Conservation (phyloP, 2,888 invertebrate genomes). For the Neria commutata region DNA sequence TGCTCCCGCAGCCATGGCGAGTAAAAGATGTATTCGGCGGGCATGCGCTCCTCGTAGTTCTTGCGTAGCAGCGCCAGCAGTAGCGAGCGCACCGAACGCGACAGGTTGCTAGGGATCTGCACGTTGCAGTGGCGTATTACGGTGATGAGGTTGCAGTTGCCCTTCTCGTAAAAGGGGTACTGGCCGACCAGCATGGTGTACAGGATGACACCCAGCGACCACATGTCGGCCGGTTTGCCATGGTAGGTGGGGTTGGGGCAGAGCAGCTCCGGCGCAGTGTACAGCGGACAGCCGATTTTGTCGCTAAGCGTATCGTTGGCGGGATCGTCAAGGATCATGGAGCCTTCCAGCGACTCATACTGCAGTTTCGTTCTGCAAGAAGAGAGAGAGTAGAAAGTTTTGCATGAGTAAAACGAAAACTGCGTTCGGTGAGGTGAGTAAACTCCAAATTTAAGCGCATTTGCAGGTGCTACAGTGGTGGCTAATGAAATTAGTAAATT, state of each 20-base stretch:
- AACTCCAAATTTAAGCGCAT: no score
- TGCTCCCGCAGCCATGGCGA: slow-evolving; percentile 54
- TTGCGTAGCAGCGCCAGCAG: slow-evolving; percentile 50
- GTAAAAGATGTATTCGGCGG: slow-evolving; percentile 50
- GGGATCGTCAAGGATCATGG: slow-evolving; percentile 57
- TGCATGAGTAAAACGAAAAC: no score
- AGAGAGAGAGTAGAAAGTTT: slow-evolving; percentile 17
- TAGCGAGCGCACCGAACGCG: slow-evolving; percentile 53
- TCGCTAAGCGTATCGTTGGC: slow-evolving; percentile 55
- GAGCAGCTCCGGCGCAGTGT: slow-evolving; percentile 58
- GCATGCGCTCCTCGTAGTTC: slow-evolving; percentile 52
- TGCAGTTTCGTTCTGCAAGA: slow-evolving; percentile 56
- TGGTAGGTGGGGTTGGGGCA: slow-evolving; percentile 57
- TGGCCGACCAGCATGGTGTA: slow-evolving; percentile 60
- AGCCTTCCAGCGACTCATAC: slow-evolving; percentile 59
- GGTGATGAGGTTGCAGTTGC: slow-evolving; percentile 57
- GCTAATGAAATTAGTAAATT: no score
- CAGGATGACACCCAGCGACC: slow-evolving; percentile 59
- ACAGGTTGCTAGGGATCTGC: slow-evolving; percentile 50
- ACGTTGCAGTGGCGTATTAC: slow-evolving; percentile 56
- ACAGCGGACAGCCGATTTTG: slow-evolving; percentile 60
- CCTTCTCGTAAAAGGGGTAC: slow-evolving; percentile 60
- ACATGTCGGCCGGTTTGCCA: slow-evolving; percentile 60
- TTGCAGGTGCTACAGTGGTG: no score
- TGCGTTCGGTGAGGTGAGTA: no score